Percentiles rank a stretch among this genome's conserved stretches.
phyloP scores from a whole-genome alignment of 2,113 vertebrate genomes.

The Martes martes region DNA sequence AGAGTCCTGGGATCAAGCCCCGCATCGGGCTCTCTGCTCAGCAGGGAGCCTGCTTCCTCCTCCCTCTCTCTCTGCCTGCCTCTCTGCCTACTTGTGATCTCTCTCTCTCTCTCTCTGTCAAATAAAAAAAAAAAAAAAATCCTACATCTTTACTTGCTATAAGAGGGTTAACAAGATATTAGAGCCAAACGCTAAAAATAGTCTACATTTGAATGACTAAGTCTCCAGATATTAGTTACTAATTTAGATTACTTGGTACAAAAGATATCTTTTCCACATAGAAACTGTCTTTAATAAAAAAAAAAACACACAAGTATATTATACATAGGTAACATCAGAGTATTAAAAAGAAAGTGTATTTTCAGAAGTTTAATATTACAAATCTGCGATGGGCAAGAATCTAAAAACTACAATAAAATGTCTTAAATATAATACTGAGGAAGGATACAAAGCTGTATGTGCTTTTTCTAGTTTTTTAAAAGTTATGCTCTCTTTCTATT shows the following conservation, averaged over 20 bases:
- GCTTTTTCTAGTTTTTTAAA: neutral
- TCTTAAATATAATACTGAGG: neutral
- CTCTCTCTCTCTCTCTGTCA: no score
- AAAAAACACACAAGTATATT: neutral
- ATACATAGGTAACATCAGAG: neutral
- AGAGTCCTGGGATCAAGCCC: no score
- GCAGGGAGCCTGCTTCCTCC: no score
- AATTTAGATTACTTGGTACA: neutral
- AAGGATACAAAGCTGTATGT: neutral
- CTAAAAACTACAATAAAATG: neutral
- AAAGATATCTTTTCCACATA: neutral
- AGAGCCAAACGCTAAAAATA: neutral
- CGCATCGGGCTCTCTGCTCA: no score
- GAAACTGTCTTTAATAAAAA: neutral
- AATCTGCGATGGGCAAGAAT: neutral
- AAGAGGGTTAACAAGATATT: neutral
- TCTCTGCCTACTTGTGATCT: no score
- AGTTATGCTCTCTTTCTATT: neutral
- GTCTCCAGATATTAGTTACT: neutral
- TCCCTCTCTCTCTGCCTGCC: no score
- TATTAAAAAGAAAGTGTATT: neutral
- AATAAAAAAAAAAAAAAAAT: neutral
- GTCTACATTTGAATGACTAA: neutral
- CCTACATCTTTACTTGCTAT: neutral
- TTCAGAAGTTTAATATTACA: conserved; percentile 15